Percentiles rank a stretch among this genome's conserved stretches.
These are phyloP conservation scores for Tenodera sinensis DNA, from an alignment of 2,888 invertebrate genomes.

Conservation along the genomic window DNA sequence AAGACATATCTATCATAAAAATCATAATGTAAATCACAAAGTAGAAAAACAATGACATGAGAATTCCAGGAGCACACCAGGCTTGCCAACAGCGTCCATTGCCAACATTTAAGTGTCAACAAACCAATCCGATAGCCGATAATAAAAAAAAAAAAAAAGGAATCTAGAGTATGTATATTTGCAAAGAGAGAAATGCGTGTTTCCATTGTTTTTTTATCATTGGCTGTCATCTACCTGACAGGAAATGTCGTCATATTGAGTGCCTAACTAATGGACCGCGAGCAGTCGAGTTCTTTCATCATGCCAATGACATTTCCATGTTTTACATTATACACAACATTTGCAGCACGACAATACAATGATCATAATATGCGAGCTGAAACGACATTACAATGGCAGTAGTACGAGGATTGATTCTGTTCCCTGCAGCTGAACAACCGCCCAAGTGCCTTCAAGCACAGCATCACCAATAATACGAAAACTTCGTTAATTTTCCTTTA, in stretches of 20 bases:
- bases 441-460: neutral
- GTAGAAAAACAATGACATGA: too few relatives aligned
- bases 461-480: too few relatives aligned
- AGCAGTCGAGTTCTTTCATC: neutral
- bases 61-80: too few relatives aligned
- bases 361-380: neutral
- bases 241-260: neutral
- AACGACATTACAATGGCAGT: neutral
- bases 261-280: neutral
- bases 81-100: too few relatives aligned
- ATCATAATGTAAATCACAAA: too few relatives aligned
- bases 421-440: neutral
- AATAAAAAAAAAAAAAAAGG: neutral
- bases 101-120: neutral
- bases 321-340: neutral
- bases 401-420: neutral
- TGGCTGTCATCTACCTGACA: neutral
- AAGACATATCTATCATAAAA: too few relatives aligned
- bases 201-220: neutral
- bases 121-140: neutral
- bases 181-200: neutral
- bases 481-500: too few relatives aligned
- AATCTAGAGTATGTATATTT: too few relatives aligned
- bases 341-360: neutral
- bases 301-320: neutral